Evolutionary conservation across 2,888 invertebrate species (phyloP).

Genomic region (Cataglyphis albicans): DNA sequence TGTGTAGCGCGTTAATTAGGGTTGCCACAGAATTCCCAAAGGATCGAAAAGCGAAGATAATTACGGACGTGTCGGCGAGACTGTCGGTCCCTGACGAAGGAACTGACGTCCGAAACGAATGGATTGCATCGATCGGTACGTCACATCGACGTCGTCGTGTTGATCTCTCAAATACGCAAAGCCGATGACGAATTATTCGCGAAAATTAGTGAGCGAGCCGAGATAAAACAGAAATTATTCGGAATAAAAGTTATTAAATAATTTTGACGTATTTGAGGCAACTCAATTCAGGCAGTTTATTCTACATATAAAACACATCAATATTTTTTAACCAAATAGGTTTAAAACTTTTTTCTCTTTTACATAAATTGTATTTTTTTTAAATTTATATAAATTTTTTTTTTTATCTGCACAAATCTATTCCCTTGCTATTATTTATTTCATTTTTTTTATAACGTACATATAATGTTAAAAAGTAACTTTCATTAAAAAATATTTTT

Average conservation of each 20-base stretch:
- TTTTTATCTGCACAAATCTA: background rate
- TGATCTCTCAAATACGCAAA: slow-evolving; percentile 43
- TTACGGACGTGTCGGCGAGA: slow-evolving; percentile 75
- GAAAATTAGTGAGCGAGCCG: slow-evolving; percentile 26
- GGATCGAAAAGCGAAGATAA: slow-evolving; percentile 73
- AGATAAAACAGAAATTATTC: slow-evolving; percentile 11
- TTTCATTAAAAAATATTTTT: background rate
- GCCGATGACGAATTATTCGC: slow-evolving; percentile 39
- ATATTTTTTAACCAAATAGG: background rate
- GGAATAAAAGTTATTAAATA: background rate
- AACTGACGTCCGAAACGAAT: slow-evolving; percentile 74
- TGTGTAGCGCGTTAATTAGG: slow-evolving; percentile 73
- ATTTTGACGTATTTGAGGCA: slow-evolving; percentile 11
- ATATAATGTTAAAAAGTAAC: background rate
- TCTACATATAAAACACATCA: background rate
- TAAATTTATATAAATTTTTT: background rate
- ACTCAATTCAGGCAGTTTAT: background rate
- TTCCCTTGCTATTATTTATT: background rate
- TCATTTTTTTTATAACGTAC: background rate
- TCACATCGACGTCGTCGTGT: slow-evolving; percentile 37
- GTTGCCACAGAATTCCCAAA: slow-evolving; percentile 69
- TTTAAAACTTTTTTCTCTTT: background rate
- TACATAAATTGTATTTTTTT: background rate
- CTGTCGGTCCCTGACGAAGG: slow-evolving; percentile 74
- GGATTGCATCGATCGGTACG: slow-evolving; percentile 68